Evolutionary conservation across 2,888 invertebrate species (phyloP).

Genomic region (Ophioninae sp.): DNA sequence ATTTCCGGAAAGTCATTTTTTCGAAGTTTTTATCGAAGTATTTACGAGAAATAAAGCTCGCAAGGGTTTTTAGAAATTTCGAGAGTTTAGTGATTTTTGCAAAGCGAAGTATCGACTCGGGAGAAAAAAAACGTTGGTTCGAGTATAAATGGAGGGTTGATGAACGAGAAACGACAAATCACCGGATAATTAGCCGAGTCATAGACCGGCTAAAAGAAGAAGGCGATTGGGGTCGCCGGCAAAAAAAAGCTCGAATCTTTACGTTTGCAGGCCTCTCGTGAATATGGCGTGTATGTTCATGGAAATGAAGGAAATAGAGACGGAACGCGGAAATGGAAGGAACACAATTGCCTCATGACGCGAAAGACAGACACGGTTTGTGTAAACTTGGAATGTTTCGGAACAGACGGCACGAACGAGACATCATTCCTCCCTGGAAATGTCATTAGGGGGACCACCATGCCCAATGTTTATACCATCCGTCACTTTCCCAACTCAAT

Average conservation of each 20-base stretch:
- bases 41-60: too few species aligned
- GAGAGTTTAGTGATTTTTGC: neutral
- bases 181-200: slow-evolving; percentile 22
- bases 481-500: slow-evolving; percentile 45
- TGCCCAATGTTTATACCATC: slow-evolving; percentile 44
- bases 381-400: slow-evolving; percentile 59
- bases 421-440: slow-evolving; percentile 48
- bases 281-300: slow-evolving; percentile 14
- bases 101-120: neutral
- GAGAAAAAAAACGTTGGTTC: neutral
- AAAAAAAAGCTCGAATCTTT: slow-evolving; percentile 7
- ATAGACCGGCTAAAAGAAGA: slow-evolving; percentile 24
- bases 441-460: slow-evolving; percentile 40
- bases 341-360: slow-evolving; percentile 51
- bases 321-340: slow-evolving; percentile 24
- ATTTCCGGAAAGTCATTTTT: too few species aligned
- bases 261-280: neutral
- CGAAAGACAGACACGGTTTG: slow-evolving; percentile 52
- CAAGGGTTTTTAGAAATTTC: neutral
- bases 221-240: slow-evolving; percentile 5
- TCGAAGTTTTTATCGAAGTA: slow-evolving; percentile 11
- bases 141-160: neutral
- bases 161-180: neutral
- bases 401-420: slow-evolving; percentile 22
- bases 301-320: slow-evolving; percentile 49